A percentile compares a stretch with the other conserved stretches of the same genome.
Evolutionary conservation across 1,140 invertebrate species (phyloP).

Genomic region (Magallana angulata): DNA sequence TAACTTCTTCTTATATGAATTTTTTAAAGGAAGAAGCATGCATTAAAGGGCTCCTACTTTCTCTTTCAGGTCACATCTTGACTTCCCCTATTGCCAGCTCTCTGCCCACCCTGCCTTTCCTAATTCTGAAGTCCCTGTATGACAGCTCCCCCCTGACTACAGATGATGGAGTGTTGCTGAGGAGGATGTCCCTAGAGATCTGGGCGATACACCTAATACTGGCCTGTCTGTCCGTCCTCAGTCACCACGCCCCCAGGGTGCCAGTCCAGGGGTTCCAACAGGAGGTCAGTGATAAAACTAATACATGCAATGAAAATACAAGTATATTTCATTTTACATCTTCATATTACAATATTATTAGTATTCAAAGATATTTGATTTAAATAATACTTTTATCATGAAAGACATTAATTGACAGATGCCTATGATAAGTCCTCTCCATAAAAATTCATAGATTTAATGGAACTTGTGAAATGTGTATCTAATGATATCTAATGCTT

Average conservation of each 20-base stretch:
- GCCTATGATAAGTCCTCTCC: too few species aligned
- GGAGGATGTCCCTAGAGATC: constrained; percentile 89
- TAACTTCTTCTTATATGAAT: too few species aligned
- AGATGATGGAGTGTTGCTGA: constrained; percentile 88
- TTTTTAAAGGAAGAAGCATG: too few species aligned
- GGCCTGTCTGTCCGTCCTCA: constrained; percentile 92
- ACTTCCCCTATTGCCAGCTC: constrained; percentile 87
- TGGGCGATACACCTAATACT: constrained; percentile 91
- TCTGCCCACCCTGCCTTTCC: constrained; percentile 92
- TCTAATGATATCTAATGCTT: too few species aligned
- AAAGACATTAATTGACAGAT: too few species aligned
- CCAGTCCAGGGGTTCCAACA: constrained; percentile 79
- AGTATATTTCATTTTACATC: too few species aligned
- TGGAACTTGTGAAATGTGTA: too few species aligned
- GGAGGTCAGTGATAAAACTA: constrained; percentile 74
- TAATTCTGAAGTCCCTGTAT: constrained; percentile 89
- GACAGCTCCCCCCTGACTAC: constrained; percentile 89
- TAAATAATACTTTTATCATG: too few species aligned
- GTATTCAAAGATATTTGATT: too few species aligned
- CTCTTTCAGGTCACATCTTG: constrained; percentile 85
- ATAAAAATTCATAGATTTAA: too few species aligned
- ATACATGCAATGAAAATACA: too few species aligned
- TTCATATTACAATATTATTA: too few species aligned
- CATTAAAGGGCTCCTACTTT: neutral
- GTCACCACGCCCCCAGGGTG: constrained; percentile 85